Evolutionary conservation across 2,797 vertebrate species (phyloP).

Genomic region (Amphiprion clarkii): DNA sequence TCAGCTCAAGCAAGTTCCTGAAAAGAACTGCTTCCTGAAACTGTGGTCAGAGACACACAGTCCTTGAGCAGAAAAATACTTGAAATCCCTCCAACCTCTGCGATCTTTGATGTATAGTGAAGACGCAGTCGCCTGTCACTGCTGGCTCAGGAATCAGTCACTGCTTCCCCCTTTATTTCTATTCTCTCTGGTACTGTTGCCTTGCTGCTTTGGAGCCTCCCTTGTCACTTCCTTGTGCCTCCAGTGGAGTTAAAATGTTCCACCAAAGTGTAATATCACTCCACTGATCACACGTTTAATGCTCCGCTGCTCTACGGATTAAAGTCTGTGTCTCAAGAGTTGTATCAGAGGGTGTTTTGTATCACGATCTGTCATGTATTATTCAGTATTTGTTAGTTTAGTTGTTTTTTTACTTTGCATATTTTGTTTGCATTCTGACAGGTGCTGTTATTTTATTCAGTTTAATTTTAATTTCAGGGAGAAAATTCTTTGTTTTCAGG

Average conservation of each 20-base stretch:
- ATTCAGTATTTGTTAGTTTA: slow-evolving; percentile 38
- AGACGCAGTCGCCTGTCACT: slow-evolving; percentile 62
- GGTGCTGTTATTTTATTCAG: slow-evolving; percentile 22
- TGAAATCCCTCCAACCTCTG: slow-evolving; percentile 50
- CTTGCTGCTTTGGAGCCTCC: slow-evolving; percentile 61
- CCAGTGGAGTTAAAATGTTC: slow-evolving; percentile 70
- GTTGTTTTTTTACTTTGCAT: slow-evolving; percentile 42
- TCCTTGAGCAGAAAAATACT: slow-evolving; percentile 43
- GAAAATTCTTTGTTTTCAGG: slow-evolving; percentile 17
- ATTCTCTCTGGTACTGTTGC: slow-evolving; percentile 57
- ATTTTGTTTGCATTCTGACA: slow-evolving; percentile 35
- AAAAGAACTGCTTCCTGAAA: neutral
- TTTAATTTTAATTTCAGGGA: slow-evolving; percentile 4
- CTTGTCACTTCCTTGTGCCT: slow-evolving; percentile 62
- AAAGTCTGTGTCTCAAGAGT: slow-evolving; percentile 60
- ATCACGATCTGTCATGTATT: slow-evolving; percentile 56
- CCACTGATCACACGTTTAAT: slow-evolving; percentile 68
- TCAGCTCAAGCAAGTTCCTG: slow-evolving; percentile 3
- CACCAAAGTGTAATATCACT: slow-evolving; percentile 70
- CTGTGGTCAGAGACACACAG: slow-evolving; percentile 44
- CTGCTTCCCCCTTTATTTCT: slow-evolving; percentile 40
- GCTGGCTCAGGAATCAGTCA: slow-evolving; percentile 66
- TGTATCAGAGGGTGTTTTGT: slow-evolving; percentile 52
- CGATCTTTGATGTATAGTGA: slow-evolving; percentile 58
- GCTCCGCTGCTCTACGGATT: slow-evolving; percentile 65